phyloP scores from a whole-genome alignment of 2,888 invertebrate genomes.

The Drosophila fungiperda region DNA sequence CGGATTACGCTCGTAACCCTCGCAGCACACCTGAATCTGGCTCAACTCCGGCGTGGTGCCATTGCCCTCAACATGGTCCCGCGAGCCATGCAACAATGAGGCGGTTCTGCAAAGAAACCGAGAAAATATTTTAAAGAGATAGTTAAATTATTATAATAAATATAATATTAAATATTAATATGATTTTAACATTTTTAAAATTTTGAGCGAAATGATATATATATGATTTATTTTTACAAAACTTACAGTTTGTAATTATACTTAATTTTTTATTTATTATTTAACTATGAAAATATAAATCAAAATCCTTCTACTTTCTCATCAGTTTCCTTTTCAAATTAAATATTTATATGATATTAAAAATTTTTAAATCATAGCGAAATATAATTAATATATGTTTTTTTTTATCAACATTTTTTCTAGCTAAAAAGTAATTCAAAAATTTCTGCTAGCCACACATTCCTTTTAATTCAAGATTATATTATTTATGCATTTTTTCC shows the following conservation, averaged over 20 bases:
- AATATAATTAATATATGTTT: too few relatives aligned
- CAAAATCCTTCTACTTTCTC: too few relatives aligned
- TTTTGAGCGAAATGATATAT: too few relatives aligned
- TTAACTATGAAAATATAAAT: too few relatives aligned
- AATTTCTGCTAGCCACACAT: background rate
- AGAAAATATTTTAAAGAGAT: background rate
- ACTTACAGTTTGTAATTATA: too few relatives aligned
- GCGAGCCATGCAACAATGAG: conserved; percentile 73
- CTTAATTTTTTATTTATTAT: too few relatives aligned
- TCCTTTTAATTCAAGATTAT: too few relatives aligned
- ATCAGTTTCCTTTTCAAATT: background rate
- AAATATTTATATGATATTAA: background rate
- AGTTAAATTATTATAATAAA: background rate
- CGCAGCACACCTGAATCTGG: conserved; percentile 89
- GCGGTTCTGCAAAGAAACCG: conserved; percentile 69
- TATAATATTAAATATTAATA: too few relatives aligned
- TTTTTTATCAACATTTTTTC: background rate
- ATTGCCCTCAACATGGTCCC: conserved; percentile 76
- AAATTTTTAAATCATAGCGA: background rate
- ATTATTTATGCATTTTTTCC: too few relatives aligned
- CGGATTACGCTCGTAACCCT: conserved; percentile 87
- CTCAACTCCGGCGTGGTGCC: conserved; percentile 87
- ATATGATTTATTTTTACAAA: too few relatives aligned
- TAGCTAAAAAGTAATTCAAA: background rate
- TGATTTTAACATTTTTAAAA: too few relatives aligned